A percentile compares a stretch with the other conserved stretches of the same genome.
phyloP scores from a whole-genome alignment of 2,888 invertebrate species.

The Maniola hyperantus region DNA sequence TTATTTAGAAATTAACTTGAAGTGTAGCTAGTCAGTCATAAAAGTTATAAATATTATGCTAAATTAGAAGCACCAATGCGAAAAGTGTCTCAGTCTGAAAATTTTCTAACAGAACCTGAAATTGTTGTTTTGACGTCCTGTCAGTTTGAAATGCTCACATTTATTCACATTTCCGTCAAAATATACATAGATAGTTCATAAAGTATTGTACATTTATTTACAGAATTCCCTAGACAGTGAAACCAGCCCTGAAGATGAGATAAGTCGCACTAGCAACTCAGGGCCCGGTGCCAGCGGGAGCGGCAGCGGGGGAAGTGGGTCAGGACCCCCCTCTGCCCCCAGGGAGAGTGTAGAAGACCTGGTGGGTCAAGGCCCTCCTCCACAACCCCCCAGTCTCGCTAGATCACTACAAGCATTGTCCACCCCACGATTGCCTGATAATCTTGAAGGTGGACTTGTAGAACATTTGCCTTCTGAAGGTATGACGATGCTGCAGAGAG shows the following conservation, averaged over 20 bases:
- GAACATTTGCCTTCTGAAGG: constrained; percentile 89
- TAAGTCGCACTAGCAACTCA: constrained; percentile 64
- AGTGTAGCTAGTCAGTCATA: no score
- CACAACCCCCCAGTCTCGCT: constrained; percentile 81
- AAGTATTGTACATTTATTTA: background rate
- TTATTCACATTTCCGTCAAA: no score
- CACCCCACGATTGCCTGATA: constrained; percentile 82
- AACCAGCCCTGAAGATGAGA: constrained; percentile 75
- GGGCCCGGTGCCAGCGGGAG: constrained; percentile 63
- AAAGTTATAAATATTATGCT: no score
- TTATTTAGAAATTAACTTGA: no score
- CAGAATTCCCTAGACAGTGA: constrained; percentile 75
- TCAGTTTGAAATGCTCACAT: no score
- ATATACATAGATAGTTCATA: constrained; percentile 26
- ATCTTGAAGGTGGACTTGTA: constrained; percentile 84
- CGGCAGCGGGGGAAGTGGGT: constrained; percentile 51
- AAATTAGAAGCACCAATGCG: no score
- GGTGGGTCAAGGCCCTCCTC: constrained; percentile 61
- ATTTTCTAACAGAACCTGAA: no score
- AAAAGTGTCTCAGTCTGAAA: no score
- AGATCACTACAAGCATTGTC: constrained; percentile 84
- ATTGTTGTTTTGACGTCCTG: no score
- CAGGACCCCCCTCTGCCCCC: constrained; percentile 43
- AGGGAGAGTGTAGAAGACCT: constrained; percentile 46
- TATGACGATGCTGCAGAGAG: constrained; percentile 42